These are phyloP conservation scores for Antedon mediterranea DNA, from an alignment of 53 echinoderm and acorn worm genomes.

Conservation along the genomic window DNA sequence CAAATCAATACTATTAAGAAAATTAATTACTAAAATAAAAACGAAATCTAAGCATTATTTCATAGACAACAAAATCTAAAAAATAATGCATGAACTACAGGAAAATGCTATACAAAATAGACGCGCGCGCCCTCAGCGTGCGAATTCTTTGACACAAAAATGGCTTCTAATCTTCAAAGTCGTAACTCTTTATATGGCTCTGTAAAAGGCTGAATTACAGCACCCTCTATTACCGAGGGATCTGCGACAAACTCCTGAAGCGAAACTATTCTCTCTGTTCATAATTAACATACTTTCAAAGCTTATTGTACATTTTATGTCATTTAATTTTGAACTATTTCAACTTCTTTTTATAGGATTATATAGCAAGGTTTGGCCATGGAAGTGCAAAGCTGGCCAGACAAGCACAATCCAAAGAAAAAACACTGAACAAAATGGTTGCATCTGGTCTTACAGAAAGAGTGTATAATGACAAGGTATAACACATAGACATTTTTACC, in stretches of 20 bases:
- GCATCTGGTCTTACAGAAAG: slow-evolving; percentile 84
- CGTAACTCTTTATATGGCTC: no score
- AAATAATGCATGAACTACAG: no score
- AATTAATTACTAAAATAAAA: no score
- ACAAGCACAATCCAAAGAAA: slow-evolving; percentile 96
- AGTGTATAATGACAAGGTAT: slow-evolving; percentile 69
- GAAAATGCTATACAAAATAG: no score
- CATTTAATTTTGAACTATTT: not conserved
- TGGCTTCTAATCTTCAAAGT: no score
- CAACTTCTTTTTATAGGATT: slow-evolving; percentile 44
- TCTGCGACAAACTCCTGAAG: slow-evolving; percentile 8
- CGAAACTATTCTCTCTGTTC: slow-evolving; percentile 2
- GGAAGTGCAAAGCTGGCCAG: slow-evolving; percentile 85
- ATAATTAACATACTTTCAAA: not conserved
- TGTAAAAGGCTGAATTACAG: slow-evolving; percentile 16
- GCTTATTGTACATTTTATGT: no score
- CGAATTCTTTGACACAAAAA: no score
- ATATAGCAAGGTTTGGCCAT: slow-evolving; percentile 94
- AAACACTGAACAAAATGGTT: slow-evolving; percentile 82
- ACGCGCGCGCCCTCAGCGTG: no score
- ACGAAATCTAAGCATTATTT: no score
- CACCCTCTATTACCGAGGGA: not conserved
- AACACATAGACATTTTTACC: no score
- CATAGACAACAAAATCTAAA: no score
- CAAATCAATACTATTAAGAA: no score